Evolutionary conservation across 2,888 invertebrate species (phyloP).

Genomic region (Rotaria macrura): DNA sequence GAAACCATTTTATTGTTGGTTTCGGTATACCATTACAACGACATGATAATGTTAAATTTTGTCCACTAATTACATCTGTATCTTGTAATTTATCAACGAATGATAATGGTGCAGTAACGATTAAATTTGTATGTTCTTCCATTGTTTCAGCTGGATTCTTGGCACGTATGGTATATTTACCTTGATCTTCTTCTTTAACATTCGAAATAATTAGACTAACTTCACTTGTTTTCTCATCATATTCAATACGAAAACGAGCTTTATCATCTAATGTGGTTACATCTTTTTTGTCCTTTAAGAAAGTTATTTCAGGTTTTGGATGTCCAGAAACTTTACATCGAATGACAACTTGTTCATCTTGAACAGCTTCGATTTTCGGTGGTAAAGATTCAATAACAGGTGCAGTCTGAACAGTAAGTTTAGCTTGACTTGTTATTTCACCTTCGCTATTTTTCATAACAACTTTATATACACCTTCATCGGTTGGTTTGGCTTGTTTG

Average conservation of each 20-base stretch:
- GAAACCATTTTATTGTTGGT: slow-evolving; percentile 71
- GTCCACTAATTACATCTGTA: neutral
- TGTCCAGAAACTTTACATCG: neutral
- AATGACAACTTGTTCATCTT: neutral
- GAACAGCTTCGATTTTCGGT: neutral
- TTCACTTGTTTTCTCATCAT: neutral
- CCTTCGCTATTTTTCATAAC: neutral
- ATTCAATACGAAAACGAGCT: neutral
- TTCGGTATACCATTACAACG: slow-evolving; percentile 74
- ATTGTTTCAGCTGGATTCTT: neutral
- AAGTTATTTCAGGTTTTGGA: neutral
- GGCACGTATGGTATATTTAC: neutral
- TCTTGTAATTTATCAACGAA: neutral
- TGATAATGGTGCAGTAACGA: neutral
- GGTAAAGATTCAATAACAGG: neutral
- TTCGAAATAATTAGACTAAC: neutral
- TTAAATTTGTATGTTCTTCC: neutral
- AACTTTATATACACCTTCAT: neutral
- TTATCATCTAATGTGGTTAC: slow-evolving; percentile 2
- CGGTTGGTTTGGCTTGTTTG: neutral
- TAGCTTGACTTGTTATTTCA: neutral
- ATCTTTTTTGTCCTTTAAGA: slow-evolving; percentile 5
- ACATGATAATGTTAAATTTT: slow-evolving; percentile 40
- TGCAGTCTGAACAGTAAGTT: neutral
- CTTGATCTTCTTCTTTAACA: slow-evolving; percentile 16